Base-by-base conservation (phyloP, 2,888 invertebrate species). In the Eristalis tenax region DNA sequence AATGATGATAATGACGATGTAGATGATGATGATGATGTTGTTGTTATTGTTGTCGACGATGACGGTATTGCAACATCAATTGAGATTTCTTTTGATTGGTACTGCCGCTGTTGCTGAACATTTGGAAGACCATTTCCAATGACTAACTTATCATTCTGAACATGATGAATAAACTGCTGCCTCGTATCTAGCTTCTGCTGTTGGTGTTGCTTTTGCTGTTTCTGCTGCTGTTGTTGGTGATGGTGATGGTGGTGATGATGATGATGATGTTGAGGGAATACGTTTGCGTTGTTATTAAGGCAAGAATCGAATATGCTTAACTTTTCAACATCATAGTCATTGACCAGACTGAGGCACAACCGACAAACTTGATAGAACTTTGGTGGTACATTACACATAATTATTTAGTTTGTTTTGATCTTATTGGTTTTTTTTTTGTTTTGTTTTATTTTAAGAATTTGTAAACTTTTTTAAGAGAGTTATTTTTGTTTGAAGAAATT, bases 281-380 rank as follows among this genome's bases (percentile, higher is more conserved):
- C 40, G 66, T 63, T 73, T 73, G 79, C 76, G 57, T 86, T 88
- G 78, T 83, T 88, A 81, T 84, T 87, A 1, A 76, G 56, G 57
- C 71, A 76, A 68, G 88, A 86, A 89, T 90, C 90, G 88, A 92
- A 93, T 85, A 93, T 92, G 90, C 91, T 92, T 88, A 93, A 90
- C 95, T 95, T 95, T 95, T 94, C 95, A 94, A 94, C 95, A 95
- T 96, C 96, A 95, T 95, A 94, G 94, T 95, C 95, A 94, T 94
- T 94, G 93, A 95, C 95, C 94, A 95, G 94, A 94, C 97, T 96
- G 95, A 97, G 96, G 96, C 97, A 97, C 95, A 97, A 96, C 94
- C 97, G 97, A 96, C 97, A 97, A 95, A 97, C 96, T 95, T 96
- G 96, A 95, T 96, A 96, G 95, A 97, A 97, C 95, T 97, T 97